Evolutionary conservation across 2,113 vertebrate genomes (phyloP).

Genomic region (Butorides virescens): DNA sequence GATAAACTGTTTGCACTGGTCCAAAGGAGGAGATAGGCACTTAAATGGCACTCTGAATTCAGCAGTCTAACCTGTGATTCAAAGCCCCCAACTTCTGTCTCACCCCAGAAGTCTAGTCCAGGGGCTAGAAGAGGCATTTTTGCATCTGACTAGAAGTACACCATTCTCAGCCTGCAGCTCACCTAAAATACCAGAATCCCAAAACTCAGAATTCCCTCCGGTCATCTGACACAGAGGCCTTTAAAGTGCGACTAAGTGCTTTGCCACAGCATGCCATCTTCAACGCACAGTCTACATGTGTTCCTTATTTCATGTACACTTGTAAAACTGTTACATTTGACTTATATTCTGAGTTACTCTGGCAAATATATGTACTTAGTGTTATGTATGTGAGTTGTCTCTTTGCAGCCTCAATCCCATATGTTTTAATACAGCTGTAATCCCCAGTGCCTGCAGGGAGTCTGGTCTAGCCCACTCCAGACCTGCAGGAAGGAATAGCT

Average conservation of each 20-base stretch:
- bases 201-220: neutral
- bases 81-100: neutral
- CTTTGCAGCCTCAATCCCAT: neutral
- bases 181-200: neutral
- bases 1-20: neutral
- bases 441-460: neutral
- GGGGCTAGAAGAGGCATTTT: neutral
- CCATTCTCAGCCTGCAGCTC: neutral
- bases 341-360: neutral
- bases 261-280: neutral
- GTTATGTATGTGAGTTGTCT: rapidly evolving
- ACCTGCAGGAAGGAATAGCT: neutral
- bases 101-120: neutral
- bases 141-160: neutral
- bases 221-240: neutral
- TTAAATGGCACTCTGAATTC: neutral
- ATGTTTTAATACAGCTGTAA: neutral
- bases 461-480: neutral
- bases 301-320: neutral
- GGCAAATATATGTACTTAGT: neutral
- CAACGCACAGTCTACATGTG: neutral
- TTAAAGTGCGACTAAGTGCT: neutral
- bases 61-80: neutral
- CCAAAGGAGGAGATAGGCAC: neutral
- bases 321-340: neutral